Conservation (phyloP, 2,888 invertebrate species). For the Actias luna region DNA sequence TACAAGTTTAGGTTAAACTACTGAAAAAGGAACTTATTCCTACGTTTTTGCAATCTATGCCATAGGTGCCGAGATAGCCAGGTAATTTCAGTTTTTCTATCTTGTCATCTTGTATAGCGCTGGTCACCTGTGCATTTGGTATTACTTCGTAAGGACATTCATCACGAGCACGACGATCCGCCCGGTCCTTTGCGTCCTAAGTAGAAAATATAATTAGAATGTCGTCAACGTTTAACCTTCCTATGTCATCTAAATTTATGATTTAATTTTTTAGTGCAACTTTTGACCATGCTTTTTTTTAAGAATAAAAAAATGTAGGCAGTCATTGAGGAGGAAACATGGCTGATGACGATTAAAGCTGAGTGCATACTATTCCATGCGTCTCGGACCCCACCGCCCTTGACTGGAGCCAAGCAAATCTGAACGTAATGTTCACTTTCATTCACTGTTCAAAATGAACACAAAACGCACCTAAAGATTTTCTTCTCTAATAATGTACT, state of each 20-base stretch:
- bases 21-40: background rate
- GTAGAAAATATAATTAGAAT: background rate
- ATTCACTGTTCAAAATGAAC: too few relatives aligned
- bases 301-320: too few relatives aligned
- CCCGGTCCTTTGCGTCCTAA: conserved; percentile 57
- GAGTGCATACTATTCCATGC: too few relatives aligned
- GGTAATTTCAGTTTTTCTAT: conserved; percentile 43
- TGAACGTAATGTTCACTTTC: too few relatives aligned
- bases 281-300: too few relatives aligned
- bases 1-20: background rate
- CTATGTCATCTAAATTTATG: too few relatives aligned
- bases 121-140: conserved; percentile 43
- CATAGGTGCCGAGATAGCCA: conserved; percentile 65
- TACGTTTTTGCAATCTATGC: conserved; percentile 70
- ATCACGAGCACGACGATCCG: conserved; percentile 52
- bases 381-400: too few relatives aligned
- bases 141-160: conserved; percentile 62
- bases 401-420: too few relatives aligned
- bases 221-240: background rate
- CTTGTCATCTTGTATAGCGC: conserved; percentile 40
- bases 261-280: too few relatives aligned
- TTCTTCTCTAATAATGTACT: conserved; percentile 16
- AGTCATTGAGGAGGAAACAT: too few relatives aligned
- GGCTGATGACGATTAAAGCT: too few relatives aligned
- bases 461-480: too few relatives aligned